These are phyloP conservation scores for Zaprionus camerounensis DNA, from an alignment of 1,140 invertebrate species.

Conservation along the genomic window DNA sequence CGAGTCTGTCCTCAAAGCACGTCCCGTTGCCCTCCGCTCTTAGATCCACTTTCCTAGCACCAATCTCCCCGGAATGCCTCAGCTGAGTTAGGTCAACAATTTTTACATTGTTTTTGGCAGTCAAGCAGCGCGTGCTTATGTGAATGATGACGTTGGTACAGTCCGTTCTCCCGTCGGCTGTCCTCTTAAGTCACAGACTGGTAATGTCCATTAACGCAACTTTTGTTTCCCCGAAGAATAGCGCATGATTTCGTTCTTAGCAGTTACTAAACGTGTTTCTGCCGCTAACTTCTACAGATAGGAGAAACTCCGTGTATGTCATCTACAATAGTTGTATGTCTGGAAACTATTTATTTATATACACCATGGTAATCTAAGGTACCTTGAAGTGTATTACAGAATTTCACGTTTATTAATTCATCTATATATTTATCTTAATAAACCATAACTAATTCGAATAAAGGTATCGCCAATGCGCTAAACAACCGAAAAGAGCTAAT, in stretches of 20 bases:
- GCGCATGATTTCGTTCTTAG: slow-evolving; percentile 48
- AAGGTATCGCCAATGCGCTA: no score
- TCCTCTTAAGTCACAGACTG: slow-evolving; percentile 33
- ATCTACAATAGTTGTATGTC: not conserved
- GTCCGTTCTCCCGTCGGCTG: not conserved
- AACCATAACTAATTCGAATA: no score
- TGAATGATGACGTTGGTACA: slow-evolving; percentile 46
- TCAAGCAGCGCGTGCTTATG: slow-evolving; percentile 61
- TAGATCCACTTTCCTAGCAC: not conserved
- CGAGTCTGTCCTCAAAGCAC: slow-evolving; percentile 17
- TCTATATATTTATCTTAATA: no score
- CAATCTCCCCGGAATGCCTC: slow-evolving; percentile 13
- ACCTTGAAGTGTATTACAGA: no score
- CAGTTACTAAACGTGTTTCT: slow-evolving; percentile 38
- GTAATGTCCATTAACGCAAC: slow-evolving; percentile 32
- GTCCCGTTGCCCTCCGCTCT: slow-evolving; percentile 3
- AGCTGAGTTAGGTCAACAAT: slow-evolving; percentile 68
- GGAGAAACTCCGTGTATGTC: not conserved
- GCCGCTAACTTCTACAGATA: not conserved
- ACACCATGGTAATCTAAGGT: no score
- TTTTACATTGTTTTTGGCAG: slow-evolving; percentile 74
- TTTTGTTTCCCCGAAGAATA: slow-evolving; percentile 44
- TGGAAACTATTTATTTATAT: not conserved
- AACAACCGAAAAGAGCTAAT: not conserved
- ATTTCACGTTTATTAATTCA: no score